phyloP scores from a whole-genome alignment of 2,113 vertebrate genomes.

The Suncus etruscus region DNA sequence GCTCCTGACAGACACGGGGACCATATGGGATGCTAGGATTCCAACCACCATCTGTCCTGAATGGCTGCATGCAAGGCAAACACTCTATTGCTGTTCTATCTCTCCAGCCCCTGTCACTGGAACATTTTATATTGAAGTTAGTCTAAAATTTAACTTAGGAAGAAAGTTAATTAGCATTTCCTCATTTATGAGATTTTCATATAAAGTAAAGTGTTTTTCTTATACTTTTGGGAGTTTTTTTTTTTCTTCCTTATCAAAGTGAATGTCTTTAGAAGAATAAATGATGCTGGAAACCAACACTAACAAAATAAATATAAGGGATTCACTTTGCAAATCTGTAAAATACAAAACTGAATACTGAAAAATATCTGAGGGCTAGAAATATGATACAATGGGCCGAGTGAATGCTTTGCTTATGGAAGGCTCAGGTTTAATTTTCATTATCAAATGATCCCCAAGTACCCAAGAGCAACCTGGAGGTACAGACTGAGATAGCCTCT shows the following conservation, averaged over 20 bases:
- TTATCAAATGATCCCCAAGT: too few relatives aligned
- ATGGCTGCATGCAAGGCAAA: too few relatives aligned
- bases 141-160: slow-evolving; percentile 22
- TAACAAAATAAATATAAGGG: background rate
- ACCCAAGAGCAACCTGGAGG: too few relatives aligned
- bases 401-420: too few relatives aligned
- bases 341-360: too few relatives aligned
- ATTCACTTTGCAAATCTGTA: slow-evolving; percentile 19
- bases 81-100: too few relatives aligned
- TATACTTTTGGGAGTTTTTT: background rate
- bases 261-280: background rate
- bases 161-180: slow-evolving; percentile 53
- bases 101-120: background rate
- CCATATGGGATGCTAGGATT: too few relatives aligned
- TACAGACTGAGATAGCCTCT: too few relatives aligned
- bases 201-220: slow-evolving; percentile 58
- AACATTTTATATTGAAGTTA: slow-evolving; percentile 23
- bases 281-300: background rate
- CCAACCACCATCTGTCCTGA: too few relatives aligned
- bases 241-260: background rate
- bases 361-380: background rate
- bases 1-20: too few relatives aligned
- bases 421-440: too few relatives aligned
- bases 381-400: too few relatives aligned
- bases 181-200: background rate